These are phyloP conservation scores for Cerastis rubricosa DNA, from an alignment of 2,888 invertebrate genomes.

Conservation along the genomic window DNA sequence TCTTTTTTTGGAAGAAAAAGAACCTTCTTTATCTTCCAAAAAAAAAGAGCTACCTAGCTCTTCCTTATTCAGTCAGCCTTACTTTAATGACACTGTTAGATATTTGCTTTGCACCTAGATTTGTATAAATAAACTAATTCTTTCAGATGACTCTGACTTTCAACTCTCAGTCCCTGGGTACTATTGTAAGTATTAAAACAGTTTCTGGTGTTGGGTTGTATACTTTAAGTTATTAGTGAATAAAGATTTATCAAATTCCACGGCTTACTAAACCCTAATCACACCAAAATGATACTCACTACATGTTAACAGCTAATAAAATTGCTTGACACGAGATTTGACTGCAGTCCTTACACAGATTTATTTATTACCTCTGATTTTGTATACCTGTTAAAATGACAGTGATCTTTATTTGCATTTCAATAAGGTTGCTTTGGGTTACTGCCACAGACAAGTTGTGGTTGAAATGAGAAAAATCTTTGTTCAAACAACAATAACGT, in stretches of 20 bases:
- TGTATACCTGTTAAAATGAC: too few species aligned
- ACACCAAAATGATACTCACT: neutral
- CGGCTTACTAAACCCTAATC: neutral
- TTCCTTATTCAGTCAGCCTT: conserved; percentile 17
- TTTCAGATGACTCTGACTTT: conserved; percentile 88
- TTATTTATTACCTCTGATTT: too few species aligned
- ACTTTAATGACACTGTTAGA: conserved; percentile 55
- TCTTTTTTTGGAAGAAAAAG: neutral
- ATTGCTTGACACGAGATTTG: neutral
- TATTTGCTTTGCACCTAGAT: conserved; percentile 73
- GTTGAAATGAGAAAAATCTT: neutral
- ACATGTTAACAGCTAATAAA: neutral
- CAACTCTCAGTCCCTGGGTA: conserved; percentile 82
- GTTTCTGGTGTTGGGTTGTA: conserved; percentile 40
- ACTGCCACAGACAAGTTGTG: neutral
- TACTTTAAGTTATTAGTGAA: neutral
- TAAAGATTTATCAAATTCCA: neutral
- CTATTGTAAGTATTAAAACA: conserved; percentile 82
- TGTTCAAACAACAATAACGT: neutral
- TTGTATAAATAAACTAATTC: conserved; percentile 79
- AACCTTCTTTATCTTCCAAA: too few species aligned
- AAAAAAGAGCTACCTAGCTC: too few species aligned
- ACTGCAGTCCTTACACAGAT: too few species aligned
- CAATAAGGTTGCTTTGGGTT: too few species aligned
- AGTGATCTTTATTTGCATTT: too few species aligned